Conservation (phyloP, 2,113 vertebrate species). For the Apteryx mantelli region DNA sequence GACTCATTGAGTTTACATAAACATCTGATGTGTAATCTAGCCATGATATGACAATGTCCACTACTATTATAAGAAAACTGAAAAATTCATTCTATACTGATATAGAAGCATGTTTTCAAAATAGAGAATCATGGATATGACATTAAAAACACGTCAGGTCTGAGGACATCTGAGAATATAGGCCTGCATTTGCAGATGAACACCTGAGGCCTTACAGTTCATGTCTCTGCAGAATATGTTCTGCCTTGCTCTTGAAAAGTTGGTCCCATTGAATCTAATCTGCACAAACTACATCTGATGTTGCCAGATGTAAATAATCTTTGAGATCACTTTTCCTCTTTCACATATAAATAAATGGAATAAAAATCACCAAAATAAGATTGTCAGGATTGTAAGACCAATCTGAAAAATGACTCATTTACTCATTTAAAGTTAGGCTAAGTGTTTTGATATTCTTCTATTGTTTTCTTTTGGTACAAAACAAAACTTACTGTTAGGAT, state of each 20-base stretch:
- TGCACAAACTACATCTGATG: background rate
- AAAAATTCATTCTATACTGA: background rate
- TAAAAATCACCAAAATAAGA: background rate
- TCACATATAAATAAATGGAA: background rate
- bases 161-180: background rate
- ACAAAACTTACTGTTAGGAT: background rate
- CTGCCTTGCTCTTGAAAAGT: background rate
- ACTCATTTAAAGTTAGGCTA: background rate
- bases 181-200: background rate
- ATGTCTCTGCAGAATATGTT: background rate
- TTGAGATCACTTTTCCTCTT: background rate
- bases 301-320: background rate
- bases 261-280: background rate
- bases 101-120: background rate
- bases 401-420: background rate
- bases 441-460: background rate
- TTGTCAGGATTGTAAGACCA: background rate
- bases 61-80: background rate
- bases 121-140: rapidly evolving
- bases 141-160: background rate
- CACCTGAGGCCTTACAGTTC: background rate
- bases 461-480: background rate
- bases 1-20: background rate
- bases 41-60: background rate
- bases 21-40: background rate